phyloP scores from a whole-genome alignment of 1,140 invertebrate genomes.

The Magallana gigas region DNA sequence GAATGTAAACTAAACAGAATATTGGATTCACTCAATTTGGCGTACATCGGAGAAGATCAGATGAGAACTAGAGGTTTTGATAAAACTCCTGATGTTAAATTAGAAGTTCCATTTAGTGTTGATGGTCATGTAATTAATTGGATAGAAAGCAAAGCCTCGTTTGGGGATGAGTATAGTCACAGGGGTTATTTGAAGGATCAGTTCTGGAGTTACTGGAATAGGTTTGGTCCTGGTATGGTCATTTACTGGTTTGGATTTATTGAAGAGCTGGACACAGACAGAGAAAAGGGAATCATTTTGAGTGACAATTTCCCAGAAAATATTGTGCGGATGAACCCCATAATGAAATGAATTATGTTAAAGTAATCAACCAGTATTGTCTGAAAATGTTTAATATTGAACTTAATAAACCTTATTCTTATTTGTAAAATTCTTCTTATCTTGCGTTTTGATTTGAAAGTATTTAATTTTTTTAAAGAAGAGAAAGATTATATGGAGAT shows the following conservation, averaged over 20 bases:
- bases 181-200: slow-evolving; percentile 92
- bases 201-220: slow-evolving; percentile 93
- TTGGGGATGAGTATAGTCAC: slow-evolving; percentile 91
- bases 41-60: slow-evolving; percentile 88
- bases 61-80: slow-evolving; percentile 91
- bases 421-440: too few species aligned
- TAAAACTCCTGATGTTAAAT: slow-evolving; percentile 96
- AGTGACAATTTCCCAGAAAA: slow-evolving; percentile 63
- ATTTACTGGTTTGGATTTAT: slow-evolving; percentile 98
- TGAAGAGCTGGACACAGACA: slow-evolving; percentile 83
- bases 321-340: slow-evolving; percentile 63
- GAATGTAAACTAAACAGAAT: slow-evolving; percentile 85
- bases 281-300: slow-evolving; percentile 86
- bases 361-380: not conserved
- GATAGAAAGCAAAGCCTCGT: slow-evolving; percentile 97
- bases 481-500: too few species aligned
- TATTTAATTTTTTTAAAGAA: too few species aligned
- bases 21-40: slow-evolving; percentile 83
- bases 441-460: too few species aligned
- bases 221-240: slow-evolving; percentile 95
- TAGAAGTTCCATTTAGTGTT: slow-evolving; percentile 92
- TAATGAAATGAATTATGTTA: slow-evolving; percentile 54
- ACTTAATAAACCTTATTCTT: too few species aligned
- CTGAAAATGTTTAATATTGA: too few species aligned
- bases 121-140: slow-evolving; percentile 94